A percentile compares a stretch with the other conserved stretches of the same genome.
phyloP scores from a whole-genome alignment of 2,113 vertebrate species.

The Tetrao urogallus region DNA sequence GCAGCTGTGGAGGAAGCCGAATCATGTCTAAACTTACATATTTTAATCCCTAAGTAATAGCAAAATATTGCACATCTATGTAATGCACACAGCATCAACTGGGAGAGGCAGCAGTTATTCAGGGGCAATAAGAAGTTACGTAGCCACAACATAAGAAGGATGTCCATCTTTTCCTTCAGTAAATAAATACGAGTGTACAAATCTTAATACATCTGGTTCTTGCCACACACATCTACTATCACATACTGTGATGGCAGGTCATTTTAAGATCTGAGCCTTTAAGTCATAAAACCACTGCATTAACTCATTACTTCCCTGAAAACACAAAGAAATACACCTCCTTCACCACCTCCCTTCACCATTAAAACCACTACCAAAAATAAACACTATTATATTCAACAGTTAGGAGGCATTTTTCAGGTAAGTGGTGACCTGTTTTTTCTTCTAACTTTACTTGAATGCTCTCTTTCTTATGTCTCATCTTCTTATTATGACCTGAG shows the following conservation, averaged over 20 bases:
- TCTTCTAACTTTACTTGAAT: background rate
- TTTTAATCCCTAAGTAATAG: constrained; percentile 59
- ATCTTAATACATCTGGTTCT: background rate
- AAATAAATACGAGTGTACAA: background rate
- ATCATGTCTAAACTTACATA: constrained; percentile 23
- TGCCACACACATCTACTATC: background rate
- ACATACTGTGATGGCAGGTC: background rate
- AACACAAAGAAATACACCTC: background rate
- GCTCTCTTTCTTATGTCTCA: background rate
- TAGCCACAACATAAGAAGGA: background rate
- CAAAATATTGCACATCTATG: background rate
- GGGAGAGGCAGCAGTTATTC: background rate
- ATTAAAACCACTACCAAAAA: background rate
- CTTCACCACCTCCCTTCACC: background rate
- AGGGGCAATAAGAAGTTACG: background rate
- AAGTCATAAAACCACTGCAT: background rate
- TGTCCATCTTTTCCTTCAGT: background rate
- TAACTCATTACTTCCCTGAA: background rate
- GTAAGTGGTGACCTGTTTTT: background rate
- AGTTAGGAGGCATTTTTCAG: background rate
- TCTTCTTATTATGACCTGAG: background rate
- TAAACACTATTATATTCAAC: background rate
- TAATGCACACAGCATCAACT: background rate
- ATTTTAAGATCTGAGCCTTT: background rate
- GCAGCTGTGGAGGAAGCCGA: constrained; percentile 46